Conservation (phyloP, 2,113 vertebrate species). For the human region GRCh38 chr11:82643001-82643500, state of each 20-base stretch:
- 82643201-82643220: conserved; percentile 1
- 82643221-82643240: neutral
- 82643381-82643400: neutral
- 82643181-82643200: neutral
- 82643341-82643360: neutral
- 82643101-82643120: neutral
- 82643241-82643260: neutral
- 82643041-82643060: neutral
- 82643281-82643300: neutral
- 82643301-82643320: neutral
- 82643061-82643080: conserved; percentile 19
- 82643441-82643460: neutral
- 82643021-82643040: neutral
- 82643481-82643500: neutral
- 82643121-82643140: neutral
- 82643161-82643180: conserved; percentile 1
- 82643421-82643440: neutral
- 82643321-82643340: neutral
- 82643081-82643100: neutral
- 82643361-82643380: neutral
- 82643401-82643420: neutral
- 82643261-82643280: neutral
- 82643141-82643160: neutral
- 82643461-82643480: neutral
- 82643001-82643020: neutral